These are phyloP conservation scores for Petaurus breviceps DNA, from an alignment of 2,113 vertebrate species.

Conservation along the genomic window DNA sequence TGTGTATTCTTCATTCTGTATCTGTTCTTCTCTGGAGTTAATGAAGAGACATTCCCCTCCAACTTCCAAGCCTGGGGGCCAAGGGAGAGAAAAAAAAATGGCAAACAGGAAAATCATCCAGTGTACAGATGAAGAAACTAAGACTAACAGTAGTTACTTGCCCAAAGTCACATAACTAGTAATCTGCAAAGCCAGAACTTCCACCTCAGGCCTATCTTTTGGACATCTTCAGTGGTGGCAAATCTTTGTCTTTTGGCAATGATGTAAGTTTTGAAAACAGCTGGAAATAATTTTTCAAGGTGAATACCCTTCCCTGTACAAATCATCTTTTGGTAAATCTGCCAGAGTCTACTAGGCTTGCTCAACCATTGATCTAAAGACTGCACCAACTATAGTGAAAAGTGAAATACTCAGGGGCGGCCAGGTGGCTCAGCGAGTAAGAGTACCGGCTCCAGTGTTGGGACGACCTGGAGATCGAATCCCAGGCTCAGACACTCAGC, in stretches of 20 bases:
- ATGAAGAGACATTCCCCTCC: neutral
- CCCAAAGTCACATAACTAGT: neutral
- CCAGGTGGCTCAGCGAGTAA: too few species aligned
- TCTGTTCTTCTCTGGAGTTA: neutral
- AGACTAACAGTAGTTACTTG: neutral
- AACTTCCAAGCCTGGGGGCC: neutral
- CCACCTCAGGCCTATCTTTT: neutral
- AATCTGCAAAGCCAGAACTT: neutral
- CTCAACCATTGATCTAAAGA: neutral
- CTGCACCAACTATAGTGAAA: neutral
- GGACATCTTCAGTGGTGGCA: neutral
- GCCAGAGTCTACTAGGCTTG: neutral
- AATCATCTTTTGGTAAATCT: neutral
- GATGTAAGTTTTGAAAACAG: neutral
- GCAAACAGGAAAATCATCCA: neutral
- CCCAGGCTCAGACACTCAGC: too few species aligned
- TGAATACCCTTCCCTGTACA: neutral
- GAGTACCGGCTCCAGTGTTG: too few species aligned
- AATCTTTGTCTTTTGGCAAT: neutral
- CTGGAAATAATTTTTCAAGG: neutral
- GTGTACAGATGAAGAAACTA: neutral
- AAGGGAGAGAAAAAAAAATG: neutral
- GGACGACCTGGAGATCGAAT: too few species aligned
- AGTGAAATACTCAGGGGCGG: neutral
- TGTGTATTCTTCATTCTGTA: neutral